A percentile compares a stretch with the other conserved stretches of the same genome.
phyloP scores from a whole-genome alignment of 2,113 vertebrate genomes.

The Sylvilagus bachmani region DNA sequence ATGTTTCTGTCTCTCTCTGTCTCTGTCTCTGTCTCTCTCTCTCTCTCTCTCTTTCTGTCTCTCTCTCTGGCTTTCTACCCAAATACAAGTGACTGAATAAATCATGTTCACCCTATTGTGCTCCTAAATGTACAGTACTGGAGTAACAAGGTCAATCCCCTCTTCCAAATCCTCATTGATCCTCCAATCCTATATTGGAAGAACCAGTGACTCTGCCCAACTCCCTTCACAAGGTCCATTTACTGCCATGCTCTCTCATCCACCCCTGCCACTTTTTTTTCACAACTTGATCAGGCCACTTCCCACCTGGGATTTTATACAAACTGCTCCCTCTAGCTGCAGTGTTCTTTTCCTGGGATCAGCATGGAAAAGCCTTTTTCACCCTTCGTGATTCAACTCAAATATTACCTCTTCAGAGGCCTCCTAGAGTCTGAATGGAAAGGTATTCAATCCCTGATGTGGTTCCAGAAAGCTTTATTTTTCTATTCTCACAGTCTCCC shows the following conservation, averaged over 20 bases:
- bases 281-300: neutral
- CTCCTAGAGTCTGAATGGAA: neutral
- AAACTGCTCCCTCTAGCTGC: neutral
- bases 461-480: neutral
- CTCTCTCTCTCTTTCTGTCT: no score
- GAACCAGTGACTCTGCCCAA: no score
- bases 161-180: neutral
- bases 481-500: neutral
- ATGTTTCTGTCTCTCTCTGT: no score
- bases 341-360: neutral
- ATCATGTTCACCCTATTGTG: neutral
- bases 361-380: neutral
- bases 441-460: neutral
- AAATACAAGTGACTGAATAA: no score
- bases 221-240: no score
- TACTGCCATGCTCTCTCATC: neutral
- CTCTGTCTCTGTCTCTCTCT: no score
- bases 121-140: neutral
- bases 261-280: neutral
- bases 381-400: neutral
- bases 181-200: rapidly evolving
- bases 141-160: no score
- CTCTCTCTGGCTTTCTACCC: no score
- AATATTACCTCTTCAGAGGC: neutral
- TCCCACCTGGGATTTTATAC: neutral